Evolutionary conservation across 2,797 vertebrate species (phyloP), one percentile per base, ranked within the genome.

Genomic region (Phrynocephalus guinanensis): DNA sequence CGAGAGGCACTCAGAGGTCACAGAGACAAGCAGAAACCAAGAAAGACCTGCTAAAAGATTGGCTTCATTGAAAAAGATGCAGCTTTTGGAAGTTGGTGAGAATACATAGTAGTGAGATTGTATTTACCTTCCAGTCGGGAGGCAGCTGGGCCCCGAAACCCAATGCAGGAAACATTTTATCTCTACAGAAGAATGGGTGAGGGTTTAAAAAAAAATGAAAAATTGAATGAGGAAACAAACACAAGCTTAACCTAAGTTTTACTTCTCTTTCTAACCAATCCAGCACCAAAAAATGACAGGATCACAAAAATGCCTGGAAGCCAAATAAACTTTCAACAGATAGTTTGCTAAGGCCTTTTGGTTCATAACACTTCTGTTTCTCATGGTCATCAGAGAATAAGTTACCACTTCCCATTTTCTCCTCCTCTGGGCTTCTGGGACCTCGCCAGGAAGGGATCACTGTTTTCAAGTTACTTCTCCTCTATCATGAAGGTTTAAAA

Each of bases 121-220:
- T 0, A 26, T 91, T 95, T 95, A 99, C 99, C 98, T 99, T 99
- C 99, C 99, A 99, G 96, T 99, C 99, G 60, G 99, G 99, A 0
- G 98, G 98, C 90, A 99, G 97, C 94, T 99, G 98, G 84, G 99
- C 99, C 5, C 99, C 99, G n/a, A 99, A 99, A 93, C 99, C 99
- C 94, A 99, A 96, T 86, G 99, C 99, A 90, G 99, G 99, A 97
- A 99, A 99, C 98, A 99, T 99, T 97, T 99, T 99, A 95, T 99
- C 98, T 73, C 99, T 99, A 92, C 92, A 93, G 94, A 95, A 95
- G 95, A 94, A 89, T 1, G 85, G 48, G 44, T 52, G 30, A 81
- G 5, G 26, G 89, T 82, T 75, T n/a, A n/a, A 79, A 85, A 83
- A 86, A 89, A 72, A 18, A 0, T 3, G 33, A 79, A 6, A 33